phyloP scores from a whole-genome alignment of 1,140 invertebrate species.

The Bombus polaris region DNA sequence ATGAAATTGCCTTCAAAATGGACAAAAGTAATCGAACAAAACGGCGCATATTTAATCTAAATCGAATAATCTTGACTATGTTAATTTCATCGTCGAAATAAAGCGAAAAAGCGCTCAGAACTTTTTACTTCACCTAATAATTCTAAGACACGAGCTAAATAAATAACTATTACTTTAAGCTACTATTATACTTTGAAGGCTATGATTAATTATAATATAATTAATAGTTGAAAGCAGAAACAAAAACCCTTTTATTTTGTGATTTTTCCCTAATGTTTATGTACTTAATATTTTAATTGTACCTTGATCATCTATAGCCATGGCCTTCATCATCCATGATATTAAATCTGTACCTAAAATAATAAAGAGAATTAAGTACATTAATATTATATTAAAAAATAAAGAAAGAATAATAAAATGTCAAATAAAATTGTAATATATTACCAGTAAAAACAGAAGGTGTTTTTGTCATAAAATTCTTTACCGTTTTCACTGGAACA shows the following conservation, averaged over 20 bases:
- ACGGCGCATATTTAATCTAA: too few relatives aligned
- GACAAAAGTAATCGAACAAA: too few relatives aligned
- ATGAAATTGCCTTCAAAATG: too few relatives aligned
- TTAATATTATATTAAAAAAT: background rate
- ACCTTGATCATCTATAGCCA: conserved; percentile 95
- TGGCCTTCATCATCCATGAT: conserved; percentile 95
- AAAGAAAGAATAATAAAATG: background rate
- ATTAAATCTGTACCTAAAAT: conserved; percentile 92
- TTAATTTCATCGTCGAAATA: too few relatives aligned
- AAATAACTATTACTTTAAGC: background rate
- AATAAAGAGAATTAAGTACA: background rate
- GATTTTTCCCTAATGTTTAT: background rate
- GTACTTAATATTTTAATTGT: conserved; percentile 47
- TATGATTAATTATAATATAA: background rate
- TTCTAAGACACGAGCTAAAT: background rate
- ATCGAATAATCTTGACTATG: too few relatives aligned
- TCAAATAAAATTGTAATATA: conserved; percentile 5
- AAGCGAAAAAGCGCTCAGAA: too few relatives aligned
- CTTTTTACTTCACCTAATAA: too few relatives aligned
- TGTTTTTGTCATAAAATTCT: conserved; percentile 99
- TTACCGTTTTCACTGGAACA: conserved; percentile 98
- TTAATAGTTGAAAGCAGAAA: background rate
- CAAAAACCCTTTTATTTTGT: background rate
- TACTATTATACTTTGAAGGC: background rate
- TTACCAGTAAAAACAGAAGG: conserved; percentile 96